A percentile compares a stretch with the other conserved stretches of the same genome.
Evolutionary conservation across 2,888 invertebrate genomes (phyloP).

Genomic region (Epiperipatus broadwayi): DNA sequence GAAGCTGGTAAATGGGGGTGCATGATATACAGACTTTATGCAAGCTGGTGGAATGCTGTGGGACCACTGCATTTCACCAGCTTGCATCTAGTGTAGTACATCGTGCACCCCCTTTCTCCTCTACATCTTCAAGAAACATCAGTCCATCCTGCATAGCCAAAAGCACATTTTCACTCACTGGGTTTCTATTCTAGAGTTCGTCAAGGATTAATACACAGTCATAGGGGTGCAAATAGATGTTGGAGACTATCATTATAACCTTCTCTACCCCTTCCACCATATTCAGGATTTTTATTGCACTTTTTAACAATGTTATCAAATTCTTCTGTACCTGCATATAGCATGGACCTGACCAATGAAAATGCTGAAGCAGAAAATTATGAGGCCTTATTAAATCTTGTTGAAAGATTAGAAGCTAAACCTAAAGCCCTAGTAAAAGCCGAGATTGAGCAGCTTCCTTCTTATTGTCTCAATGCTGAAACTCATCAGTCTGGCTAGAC

Average conservation of each 20-base stretch:
- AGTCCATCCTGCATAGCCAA: no score
- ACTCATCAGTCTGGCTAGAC: conserved; percentile 53
- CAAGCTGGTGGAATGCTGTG: no score
- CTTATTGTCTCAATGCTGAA: conserved; percentile 47
- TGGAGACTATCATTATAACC: conserved; percentile 22
- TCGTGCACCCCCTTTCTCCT: no score
- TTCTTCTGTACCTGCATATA: conserved; percentile 60
- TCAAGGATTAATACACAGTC: conserved; percentile 16
- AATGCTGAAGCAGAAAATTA: conserved; percentile 69
- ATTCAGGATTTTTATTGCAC: conserved; percentile 45
- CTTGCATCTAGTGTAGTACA: no score
- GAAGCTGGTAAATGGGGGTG: no score
- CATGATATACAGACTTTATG: no score
- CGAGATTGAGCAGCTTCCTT: conserved; percentile 77
- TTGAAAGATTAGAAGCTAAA: conserved; percentile 78
- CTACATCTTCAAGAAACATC: no score
- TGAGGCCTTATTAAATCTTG: conserved; percentile 70
- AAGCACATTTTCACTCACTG: no score
- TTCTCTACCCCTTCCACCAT: conserved; percentile 20
- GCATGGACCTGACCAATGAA: conserved; percentile 45
- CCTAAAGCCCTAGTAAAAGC: conserved; percentile 64
- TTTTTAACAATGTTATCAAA: conserved; percentile 72
- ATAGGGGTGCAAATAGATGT: conserved; percentile 20
- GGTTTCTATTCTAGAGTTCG: conserved; percentile 23
- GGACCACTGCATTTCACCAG: no score